Conservation (phyloP, 2,888 invertebrate genomes). For the Melanophora roralis region DNA sequence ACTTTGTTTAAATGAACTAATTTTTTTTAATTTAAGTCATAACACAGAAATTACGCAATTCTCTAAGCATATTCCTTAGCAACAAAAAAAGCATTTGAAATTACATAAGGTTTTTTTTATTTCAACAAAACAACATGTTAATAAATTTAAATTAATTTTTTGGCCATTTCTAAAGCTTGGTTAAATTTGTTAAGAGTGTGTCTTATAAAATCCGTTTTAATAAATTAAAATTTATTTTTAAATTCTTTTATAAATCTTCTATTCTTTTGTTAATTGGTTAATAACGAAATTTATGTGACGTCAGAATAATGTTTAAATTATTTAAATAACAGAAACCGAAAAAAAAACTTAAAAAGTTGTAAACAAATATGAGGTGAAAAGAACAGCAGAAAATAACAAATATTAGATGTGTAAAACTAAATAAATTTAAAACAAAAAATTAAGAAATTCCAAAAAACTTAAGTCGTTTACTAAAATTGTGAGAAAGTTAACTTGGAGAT, state of each 20-base stretch:
- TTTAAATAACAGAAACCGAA: slow-evolving; percentile 43
- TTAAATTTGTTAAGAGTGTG: too few species aligned
- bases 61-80: too few species aligned
- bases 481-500: too few species aligned
- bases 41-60: slow-evolving; percentile 3
- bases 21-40: not conserved
- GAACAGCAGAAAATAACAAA: slow-evolving; percentile 66
- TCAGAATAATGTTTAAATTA: slow-evolving; percentile 1
- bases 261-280: not conserved
- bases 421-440: not conserved
- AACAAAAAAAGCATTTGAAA: not conserved
- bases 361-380: slow-evolving; percentile 73
- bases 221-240: too few species aligned
- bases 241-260: not conserved
- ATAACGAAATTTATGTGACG: slow-evolving; percentile 36
- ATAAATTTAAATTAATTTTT: not conserved
- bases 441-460: slow-evolving; percentile 9
- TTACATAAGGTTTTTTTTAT: too few species aligned
- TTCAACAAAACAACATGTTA: not conserved
- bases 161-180: not conserved
- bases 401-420: not conserved
- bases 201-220: not conserved
- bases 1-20: slow-evolving; percentile 1
- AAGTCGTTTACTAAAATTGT: too few species aligned
- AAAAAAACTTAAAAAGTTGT: slow-evolving; percentile 71